A percentile compares a stretch with the other conserved stretches of the same genome.
Evolutionary conservation across 2,113 vertebrate species (phyloP).

Genomic region (Centropus bengalensis): DNA sequence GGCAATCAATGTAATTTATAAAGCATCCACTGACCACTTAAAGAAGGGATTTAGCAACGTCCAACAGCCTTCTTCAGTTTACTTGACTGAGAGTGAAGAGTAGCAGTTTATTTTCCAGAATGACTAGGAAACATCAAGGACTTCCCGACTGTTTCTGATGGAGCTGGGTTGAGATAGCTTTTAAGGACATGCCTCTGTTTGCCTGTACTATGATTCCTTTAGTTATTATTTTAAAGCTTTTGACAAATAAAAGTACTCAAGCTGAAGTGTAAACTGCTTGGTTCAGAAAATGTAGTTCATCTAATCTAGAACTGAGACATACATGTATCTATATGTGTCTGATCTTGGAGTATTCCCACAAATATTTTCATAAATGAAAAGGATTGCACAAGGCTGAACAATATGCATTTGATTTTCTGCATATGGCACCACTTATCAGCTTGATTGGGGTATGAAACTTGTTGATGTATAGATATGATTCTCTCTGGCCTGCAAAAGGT

Average conservation of each 20-base stretch:
- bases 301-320: neutral
- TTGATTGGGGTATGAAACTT: neutral
- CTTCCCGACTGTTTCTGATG: neutral
- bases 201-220: neutral
- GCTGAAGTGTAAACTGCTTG: neutral
- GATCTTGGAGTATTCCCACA: neutral
- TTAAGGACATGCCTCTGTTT: neutral
- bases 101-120: neutral
- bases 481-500: neutral
- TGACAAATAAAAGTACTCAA: neutral
- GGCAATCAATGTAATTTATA: neutral
- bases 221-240: neutral
- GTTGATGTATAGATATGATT: neutral
- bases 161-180: neutral
- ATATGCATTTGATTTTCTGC: neutral
- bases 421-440: neutral
- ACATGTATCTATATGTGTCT: accelerated
- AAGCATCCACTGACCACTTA: neutral
- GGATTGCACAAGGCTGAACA: neutral
- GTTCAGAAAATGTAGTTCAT: neutral
- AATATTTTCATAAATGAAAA: neutral
- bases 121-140: neutral
- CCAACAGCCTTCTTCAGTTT: neutral
- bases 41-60: neutral
- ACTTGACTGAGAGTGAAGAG: neutral